Percentiles rank a stretch among this genome's conserved stretches.
phyloP scores from a whole-genome alignment of 1,140 invertebrate species.

The Zaprionus kolodkinae region DNA sequence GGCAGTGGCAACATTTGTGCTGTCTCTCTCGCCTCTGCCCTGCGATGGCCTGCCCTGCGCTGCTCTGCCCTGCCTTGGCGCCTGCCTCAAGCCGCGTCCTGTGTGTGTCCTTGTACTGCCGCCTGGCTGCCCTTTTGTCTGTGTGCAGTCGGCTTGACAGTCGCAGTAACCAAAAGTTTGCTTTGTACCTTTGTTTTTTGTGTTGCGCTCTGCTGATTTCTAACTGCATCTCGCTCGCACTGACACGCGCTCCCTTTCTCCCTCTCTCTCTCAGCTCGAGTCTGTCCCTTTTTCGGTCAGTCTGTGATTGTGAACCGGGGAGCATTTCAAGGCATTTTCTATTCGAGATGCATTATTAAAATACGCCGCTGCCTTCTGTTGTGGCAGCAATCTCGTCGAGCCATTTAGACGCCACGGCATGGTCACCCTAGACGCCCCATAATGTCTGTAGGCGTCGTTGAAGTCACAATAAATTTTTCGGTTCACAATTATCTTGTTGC shows the following conservation, averaged over 20 bases:
- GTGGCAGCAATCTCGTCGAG: slow-evolving; percentile 27
- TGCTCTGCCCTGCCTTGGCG: neutral
- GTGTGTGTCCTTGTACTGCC: slow-evolving; percentile 26
- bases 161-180: slow-evolving; percentile 67
- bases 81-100: neutral
- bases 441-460: slow-evolving; percentile 33
- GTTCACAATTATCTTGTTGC: slow-evolving; percentile 55
- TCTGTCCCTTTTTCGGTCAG: slow-evolving; percentile 1
- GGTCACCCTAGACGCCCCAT: too few species aligned
- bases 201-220: slow-evolving; percentile 51
- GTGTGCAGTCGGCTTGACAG: slow-evolving; percentile 75
- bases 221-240: slow-evolving; percentile 27
- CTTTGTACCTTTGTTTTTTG: slow-evolving; percentile 70
- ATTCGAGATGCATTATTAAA: slow-evolving; percentile 61
- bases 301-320: slow-evolving; percentile 41
- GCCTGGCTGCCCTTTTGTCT: slow-evolving; percentile 56
- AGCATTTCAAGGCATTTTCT: slow-evolving; percentile 50
- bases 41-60: neutral
- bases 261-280: neutral
- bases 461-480: slow-evolving; percentile 44
- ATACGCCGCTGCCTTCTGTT: slow-evolving; percentile 40
- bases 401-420: slow-evolving; percentile 18
- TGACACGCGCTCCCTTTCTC: neutral
- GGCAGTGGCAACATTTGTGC: slow-evolving; percentile 41
- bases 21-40: neutral